These are phyloP conservation scores for Eueremaeus valkanovi DNA, from an alignment of 2,888 invertebrate species.

Conservation along the genomic window DNA sequence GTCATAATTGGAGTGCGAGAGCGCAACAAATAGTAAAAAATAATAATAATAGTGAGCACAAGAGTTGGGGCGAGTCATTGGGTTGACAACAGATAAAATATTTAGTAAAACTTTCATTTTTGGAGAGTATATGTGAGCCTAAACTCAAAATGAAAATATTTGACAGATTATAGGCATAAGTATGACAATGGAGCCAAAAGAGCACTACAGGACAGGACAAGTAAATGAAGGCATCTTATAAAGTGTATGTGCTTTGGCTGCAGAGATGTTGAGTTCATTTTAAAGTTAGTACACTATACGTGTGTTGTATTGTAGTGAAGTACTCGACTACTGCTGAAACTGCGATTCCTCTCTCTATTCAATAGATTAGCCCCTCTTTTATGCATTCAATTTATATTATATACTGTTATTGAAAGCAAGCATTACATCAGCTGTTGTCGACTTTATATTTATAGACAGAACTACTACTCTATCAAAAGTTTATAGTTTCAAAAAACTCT, in stretches of 20 bases:
- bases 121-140: neutral
- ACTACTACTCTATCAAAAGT: neutral
- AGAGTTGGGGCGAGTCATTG: constrained; percentile 6
- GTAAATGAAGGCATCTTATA: constrained; percentile 29
- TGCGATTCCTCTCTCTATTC: neutral
- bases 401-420: constrained; percentile 18
- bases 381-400: neutral
- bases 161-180: constrained; percentile 19
- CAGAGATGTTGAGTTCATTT: constrained; percentile 28
- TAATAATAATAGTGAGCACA: constrained; percentile 7
- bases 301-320: constrained; percentile 11
- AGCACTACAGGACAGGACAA: constrained; percentile 17
- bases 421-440: neutral
- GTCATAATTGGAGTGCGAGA: constrained; percentile 27
- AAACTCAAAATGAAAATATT: constrained; percentile 6
- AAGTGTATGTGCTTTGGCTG: neutral
- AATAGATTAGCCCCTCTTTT: constrained; percentile 31
- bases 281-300: constrained; percentile 24
- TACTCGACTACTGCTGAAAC: constrained; percentile 1
- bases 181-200: constrained; percentile 14
- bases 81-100: neutral
- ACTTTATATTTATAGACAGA: neutral
- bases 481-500: constrained; percentile 22
- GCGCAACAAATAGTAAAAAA: constrained; percentile 8
- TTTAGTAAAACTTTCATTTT: constrained; percentile 17